phyloP scores from a whole-genome alignment of 2,797 vertebrate genomes.

The Perodicticus potto region DNA sequence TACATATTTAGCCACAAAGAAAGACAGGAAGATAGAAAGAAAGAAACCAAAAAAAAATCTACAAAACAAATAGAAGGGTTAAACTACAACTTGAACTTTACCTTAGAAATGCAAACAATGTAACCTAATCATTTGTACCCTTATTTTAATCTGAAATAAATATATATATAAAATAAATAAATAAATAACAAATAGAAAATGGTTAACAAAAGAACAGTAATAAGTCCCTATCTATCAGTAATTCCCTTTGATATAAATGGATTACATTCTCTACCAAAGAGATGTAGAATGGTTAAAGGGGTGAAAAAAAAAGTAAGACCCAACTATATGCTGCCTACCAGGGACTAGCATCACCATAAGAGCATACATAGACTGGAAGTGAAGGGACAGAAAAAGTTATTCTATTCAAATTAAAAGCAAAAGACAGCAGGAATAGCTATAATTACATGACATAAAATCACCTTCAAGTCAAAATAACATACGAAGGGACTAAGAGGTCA shows the following conservation, averaged over 20 bases:
- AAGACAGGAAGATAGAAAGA: not conserved
- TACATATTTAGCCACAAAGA: not conserved
- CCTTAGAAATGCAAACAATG: no score
- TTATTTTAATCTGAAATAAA: no score
- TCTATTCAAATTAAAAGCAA: not conserved
- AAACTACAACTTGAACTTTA: no score
- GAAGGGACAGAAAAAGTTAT: not conserved
- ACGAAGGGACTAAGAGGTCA: not conserved
- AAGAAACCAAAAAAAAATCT: not conserved
- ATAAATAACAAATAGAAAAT: not conserved
- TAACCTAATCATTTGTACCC: no score
- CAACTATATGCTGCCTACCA: not conserved
- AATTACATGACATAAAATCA: not conserved
- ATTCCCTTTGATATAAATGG: not conserved
- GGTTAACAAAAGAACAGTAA: not conserved
- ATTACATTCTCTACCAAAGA: not conserved
- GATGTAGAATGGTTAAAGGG: not conserved
- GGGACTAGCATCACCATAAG: not conserved
- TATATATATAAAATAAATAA: no score
- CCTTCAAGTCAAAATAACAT: not conserved
- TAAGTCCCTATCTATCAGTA: not conserved
- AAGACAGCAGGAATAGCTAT: not conserved
- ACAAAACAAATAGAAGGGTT: not conserved
- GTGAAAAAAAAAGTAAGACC: not conserved
- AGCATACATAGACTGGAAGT: not conserved